A percentile compares a stretch with the other conserved stretches of the same genome.
Evolutionary conservation across 2,797 vertebrate genomes (phyloP).

Genomic region (Cephalopachus bancanus): DNA sequence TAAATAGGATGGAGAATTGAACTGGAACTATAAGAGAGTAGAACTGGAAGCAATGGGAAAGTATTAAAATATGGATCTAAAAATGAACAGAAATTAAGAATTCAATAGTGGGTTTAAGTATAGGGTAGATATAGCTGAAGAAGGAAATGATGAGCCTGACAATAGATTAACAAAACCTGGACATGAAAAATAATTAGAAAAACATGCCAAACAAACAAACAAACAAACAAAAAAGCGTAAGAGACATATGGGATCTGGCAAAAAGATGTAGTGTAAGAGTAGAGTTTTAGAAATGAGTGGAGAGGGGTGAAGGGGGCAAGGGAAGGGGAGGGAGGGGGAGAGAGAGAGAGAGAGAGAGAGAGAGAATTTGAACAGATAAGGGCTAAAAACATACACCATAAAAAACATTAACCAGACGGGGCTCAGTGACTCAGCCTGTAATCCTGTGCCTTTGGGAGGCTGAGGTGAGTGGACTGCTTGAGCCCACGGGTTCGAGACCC

Average conservation of each 20-base stretch:
- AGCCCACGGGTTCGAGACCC: too few relatives aligned
- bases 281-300: not conserved
- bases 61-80: not conserved
- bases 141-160: slow-evolving; percentile 5
- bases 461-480: too few relatives aligned
- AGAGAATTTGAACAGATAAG: not conserved
- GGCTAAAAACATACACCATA: not conserved
- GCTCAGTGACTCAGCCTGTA: too few relatives aligned
- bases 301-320: too few relatives aligned
- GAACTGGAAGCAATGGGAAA: not conserved
- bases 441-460: too few relatives aligned
- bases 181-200: not conserved
- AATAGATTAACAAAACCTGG: not conserved
- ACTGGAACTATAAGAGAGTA: not conserved
- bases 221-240: not conserved
- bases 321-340: not conserved
- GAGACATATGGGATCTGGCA: not conserved
- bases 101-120: not conserved
- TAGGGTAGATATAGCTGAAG: not conserved
- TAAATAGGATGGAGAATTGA: not conserved
- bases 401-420: not conserved
- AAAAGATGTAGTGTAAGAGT: not conserved
- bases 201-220: not conserved
- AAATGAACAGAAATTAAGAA: slow-evolving; percentile 1
- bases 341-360: not conserved